These are phyloP conservation scores for Zaprionus gabonicus DNA, from an alignment of 1,140 invertebrate genomes.

Conservation along the genomic window DNA sequence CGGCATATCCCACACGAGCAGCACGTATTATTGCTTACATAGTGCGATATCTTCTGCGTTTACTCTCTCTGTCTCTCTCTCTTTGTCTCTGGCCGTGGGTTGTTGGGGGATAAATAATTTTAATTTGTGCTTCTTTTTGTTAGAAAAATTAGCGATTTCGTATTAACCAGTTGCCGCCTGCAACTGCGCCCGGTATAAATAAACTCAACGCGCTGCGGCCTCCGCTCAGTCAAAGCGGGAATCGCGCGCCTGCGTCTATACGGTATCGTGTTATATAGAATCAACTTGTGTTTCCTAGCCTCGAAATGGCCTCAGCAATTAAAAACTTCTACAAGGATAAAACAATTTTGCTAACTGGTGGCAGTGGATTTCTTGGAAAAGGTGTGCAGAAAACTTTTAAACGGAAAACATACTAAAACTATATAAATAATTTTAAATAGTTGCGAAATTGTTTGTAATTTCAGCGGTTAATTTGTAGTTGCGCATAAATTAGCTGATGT, in stretches of 20 bases:
- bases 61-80: not conserved
- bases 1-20: not conserved
- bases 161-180: not conserved
- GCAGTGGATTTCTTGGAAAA: conserved; percentile 92
- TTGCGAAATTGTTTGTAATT: not conserved
- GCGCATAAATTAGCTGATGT: not conserved
- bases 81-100: not conserved
- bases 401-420: not conserved
- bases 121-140: conserved; percentile 36
- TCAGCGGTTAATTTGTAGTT: not conserved
- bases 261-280: conserved; percentile 4
- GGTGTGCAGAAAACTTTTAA: conserved; percentile 76
- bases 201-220: conserved; percentile 28
- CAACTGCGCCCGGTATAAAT: conserved; percentile 56
- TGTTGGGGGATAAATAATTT: conserved; percentile 12
- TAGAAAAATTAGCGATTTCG: conserved; percentile 13
- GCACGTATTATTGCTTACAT: not conserved
- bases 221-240: conserved; percentile 47
- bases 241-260: conserved; percentile 25
- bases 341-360: conserved; percentile 88
- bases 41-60: not conserved
- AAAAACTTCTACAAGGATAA: conserved; percentile 87
- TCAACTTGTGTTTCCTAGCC: not conserved
- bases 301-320: conserved; percentile 77
- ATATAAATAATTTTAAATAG: not conserved